A percentile compares a stretch with the other conserved stretches of the same genome.
Evolutionary conservation across 2,113 vertebrate species (phyloP).

Genomic region (Urocolius indicus): DNA sequence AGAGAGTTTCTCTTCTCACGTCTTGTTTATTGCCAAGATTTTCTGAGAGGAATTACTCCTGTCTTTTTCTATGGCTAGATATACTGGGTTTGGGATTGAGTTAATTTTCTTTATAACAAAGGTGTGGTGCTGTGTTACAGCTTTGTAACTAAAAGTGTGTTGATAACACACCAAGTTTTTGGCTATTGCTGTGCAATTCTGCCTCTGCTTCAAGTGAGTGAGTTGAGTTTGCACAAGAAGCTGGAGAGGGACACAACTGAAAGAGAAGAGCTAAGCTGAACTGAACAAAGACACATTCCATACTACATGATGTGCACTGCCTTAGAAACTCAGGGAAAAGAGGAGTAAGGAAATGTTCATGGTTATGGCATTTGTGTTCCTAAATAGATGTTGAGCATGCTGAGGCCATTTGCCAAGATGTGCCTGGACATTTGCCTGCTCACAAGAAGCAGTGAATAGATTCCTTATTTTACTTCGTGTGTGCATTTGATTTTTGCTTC

Average conservation of each 20-base stretch:
- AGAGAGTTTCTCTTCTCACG: neutral
- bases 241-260: neutral
- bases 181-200: neutral
- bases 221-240: neutral
- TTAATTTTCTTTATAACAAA: neutral
- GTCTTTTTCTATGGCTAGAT: neutral
- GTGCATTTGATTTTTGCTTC: neutral
- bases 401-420: neutral
- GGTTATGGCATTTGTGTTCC: neutral
- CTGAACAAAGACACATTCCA: neutral
- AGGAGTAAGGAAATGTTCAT: neutral
- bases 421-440: neutral
- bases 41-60: neutral
- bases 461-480: neutral
- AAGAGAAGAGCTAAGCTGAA: neutral
- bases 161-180: neutral
- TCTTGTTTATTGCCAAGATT: neutral
- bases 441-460: neutral
- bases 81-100: neutral
- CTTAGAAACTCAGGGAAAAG: neutral
- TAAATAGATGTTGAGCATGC: fast-evolving
- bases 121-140: fast-evolving
- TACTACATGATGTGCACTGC: neutral
- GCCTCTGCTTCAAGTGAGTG: neutral
- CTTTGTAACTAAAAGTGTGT: neutral